Evolutionary conservation across 2,888 invertebrate species (phyloP), one percentile per base, ranked within the genome.

Genomic region (Drosophila borealis): DNA sequence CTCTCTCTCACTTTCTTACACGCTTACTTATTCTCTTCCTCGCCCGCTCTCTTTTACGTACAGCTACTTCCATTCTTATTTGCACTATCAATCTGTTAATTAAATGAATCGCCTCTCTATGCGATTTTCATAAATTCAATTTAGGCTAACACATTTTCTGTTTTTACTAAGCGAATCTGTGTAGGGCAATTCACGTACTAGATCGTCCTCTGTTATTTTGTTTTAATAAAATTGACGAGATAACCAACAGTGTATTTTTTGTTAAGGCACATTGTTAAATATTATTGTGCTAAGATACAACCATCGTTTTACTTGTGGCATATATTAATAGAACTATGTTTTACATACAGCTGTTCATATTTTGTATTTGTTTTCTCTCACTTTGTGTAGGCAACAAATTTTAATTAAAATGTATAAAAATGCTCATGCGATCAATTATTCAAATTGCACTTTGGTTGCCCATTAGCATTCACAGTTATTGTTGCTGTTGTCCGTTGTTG

Each of bases 361-460:
- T 9, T 33, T 10, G 11, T 17, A 36, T 10, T 42, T 19, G 54
- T 21, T 34, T 19, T 21, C 2, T 17, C 2, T 29, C 42, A 11
- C 8, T 44, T 56, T 11, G 14, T 17, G 2, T 51, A 44, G 36
- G 13, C 19, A 48, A 44, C 29, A 57, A 67, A 61, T 78, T 65
- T 53, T 57, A 73, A 83, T 79, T 73, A 68, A 80, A 72, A 80
- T 73, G 34, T 61, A 44, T 49, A 41, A 51, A 57, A 48, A 39
- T 42, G 59, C 29, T 34, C 48, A 54, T 36, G 36, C 33, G 25
- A 62, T 69, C 45, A 72, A 74, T 68, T 74, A 72, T 72, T 62
- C 49, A 74, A 72, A 62, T 74, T 72, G 74, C 80, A 65, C 61
- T 82, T 64, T 55, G 48, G 41, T 56, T 66, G 73, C 51, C 63